Conservation (phyloP, 2,888 invertebrate genomes). For the Calameuta idolon region DNA sequence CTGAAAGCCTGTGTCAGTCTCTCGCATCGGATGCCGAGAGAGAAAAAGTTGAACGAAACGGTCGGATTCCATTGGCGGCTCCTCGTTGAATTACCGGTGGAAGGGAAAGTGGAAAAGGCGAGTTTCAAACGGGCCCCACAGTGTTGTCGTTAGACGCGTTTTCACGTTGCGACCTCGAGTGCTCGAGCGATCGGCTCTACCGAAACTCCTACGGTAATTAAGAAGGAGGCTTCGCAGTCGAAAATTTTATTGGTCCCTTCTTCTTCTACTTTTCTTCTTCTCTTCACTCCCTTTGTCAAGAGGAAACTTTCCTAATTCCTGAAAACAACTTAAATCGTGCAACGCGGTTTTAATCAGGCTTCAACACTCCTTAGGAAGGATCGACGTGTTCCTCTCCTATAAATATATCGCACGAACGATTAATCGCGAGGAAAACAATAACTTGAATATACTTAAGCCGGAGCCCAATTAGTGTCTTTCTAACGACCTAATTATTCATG, state of each 20-base stretch:
- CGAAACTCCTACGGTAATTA: background rate
- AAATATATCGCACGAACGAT: conserved; percentile 12
- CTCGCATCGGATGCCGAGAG: conserved; percentile 25
- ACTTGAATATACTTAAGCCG: conserved; percentile 38
- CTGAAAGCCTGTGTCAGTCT: conserved; percentile 18
- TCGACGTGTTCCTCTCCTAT: background rate
- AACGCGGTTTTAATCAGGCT: background rate
- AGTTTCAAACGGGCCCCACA: conserved; percentile 26
- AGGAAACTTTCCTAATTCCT: background rate
- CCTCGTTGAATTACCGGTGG: conserved; percentile 37
- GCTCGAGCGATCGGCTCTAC: background rate
- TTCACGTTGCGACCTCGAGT: background rate
- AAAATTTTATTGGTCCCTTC: background rate
- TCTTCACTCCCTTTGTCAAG: background rate
- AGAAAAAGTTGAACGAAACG: conserved; percentile 12
- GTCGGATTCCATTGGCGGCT: conserved; percentile 24
- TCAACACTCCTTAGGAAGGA: background rate
- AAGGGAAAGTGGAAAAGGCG: conserved; percentile 35
- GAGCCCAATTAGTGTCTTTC: conserved; percentile 43
- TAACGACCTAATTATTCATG: conserved; percentile 46
- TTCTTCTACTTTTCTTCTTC: background rate
- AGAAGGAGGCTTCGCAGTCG: background rate
- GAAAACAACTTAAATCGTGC: background rate
- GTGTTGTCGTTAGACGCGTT: conserved; percentile 9
- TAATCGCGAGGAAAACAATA: conserved; percentile 36